These are phyloP conservation scores for Casuarius casuarius DNA, from an alignment of 2,113 vertebrate genomes.

Conservation along the genomic window DNA sequence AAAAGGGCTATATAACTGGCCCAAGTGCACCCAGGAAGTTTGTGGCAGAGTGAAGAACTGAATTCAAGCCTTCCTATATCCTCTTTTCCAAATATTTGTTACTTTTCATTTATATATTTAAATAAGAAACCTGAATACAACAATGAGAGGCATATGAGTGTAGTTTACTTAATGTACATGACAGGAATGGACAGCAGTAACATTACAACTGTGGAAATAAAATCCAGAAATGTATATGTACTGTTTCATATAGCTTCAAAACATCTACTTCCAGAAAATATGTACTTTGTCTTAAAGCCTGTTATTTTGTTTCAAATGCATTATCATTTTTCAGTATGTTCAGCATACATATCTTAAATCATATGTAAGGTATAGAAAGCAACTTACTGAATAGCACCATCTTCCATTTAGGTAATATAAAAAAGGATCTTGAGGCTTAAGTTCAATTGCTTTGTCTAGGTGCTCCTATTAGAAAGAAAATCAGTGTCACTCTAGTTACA, in stretches of 20 bases:
- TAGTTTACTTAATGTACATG: neutral
- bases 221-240: neutral
- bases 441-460: conserved; percentile 92
- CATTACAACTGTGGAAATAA: neutral
- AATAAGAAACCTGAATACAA: neutral
- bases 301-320: neutral
- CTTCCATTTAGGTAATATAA: conserved; percentile 95
- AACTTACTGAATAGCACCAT: conserved; percentile 96
- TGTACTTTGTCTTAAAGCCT: neutral
- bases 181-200: neutral
- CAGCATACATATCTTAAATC: too few relatives aligned
- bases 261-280: neutral
- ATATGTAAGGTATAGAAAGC: neutral
- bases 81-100: neutral
- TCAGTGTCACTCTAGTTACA: neutral
- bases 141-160: neutral
- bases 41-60: neutral
- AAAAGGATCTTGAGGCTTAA: conserved; percentile 91
- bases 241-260: neutral
- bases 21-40: neutral
- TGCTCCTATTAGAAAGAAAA: conserved; percentile 87
- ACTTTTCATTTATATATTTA: neutral
- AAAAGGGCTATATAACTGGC: neutral
- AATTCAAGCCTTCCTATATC: neutral
- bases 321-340: neutral